Evolutionary conservation across 2,888 invertebrate species (phyloP).

Genomic region (Stenichneumon culpator): DNA sequence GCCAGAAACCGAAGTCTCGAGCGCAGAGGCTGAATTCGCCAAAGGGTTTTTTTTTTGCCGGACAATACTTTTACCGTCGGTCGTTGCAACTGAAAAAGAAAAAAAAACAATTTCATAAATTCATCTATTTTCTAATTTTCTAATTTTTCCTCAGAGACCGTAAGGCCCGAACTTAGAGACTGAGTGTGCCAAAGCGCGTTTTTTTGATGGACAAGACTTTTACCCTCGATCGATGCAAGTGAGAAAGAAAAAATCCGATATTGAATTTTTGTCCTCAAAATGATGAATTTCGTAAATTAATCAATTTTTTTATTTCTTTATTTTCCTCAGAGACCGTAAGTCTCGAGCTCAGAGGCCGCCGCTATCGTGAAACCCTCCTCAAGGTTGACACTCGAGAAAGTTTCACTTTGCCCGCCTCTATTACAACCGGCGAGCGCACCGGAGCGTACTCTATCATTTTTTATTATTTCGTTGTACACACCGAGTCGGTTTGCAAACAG

Average conservation of each 20-base stretch:
- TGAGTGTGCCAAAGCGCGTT: background rate
- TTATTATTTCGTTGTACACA: conserved; percentile 37
- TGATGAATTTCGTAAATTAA: too few species aligned
- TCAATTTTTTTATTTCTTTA: too few species aligned
- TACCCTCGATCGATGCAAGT: too few species aligned
- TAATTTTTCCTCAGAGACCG: background rate
- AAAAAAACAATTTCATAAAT: too few species aligned
- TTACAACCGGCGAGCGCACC: conserved; percentile 38
- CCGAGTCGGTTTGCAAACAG: conserved; percentile 28
- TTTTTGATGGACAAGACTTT: background rate
- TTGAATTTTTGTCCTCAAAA: too few species aligned
- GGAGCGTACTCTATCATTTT: conserved; percentile 41
- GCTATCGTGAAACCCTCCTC: conserved; percentile 40
- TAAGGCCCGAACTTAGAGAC: background rate
- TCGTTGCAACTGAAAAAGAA: too few species aligned
- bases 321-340: background rate
- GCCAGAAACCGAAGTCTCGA: background rate
- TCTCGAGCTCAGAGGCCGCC: background rate
- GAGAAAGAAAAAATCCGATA: too few species aligned
- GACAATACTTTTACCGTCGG: too few species aligned
- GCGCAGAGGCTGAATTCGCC: background rate
- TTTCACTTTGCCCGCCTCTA: conserved; percentile 30
- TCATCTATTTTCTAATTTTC: background rate
- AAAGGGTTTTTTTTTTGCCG: background rate
- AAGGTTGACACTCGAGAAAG: conserved; percentile 57